phyloP scores from a whole-genome alignment of 2,888 invertebrate species.

The Cabera pusaria region DNA sequence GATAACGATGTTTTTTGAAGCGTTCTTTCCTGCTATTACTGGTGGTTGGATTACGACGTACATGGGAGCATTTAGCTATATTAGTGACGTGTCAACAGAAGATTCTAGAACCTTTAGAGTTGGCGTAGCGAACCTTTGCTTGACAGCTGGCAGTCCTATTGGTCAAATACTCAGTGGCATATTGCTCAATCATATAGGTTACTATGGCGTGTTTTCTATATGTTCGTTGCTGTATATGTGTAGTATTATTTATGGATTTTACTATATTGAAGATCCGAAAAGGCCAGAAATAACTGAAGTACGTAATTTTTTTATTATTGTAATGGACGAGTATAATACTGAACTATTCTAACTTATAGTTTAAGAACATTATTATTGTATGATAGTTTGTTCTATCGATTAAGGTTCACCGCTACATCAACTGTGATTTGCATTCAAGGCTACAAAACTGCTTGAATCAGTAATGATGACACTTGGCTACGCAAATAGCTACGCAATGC shows the following conservation, averaged over 20 bases:
- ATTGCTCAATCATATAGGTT: constrained; percentile 66
- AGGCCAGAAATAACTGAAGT: constrained; percentile 49
- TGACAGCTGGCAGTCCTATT: constrained; percentile 67
- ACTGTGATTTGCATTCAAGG: no score
- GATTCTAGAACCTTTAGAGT: constrained; percentile 84
- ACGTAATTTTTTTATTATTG: constrained; percentile 15
- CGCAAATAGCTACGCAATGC: no score
- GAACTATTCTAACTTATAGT: no score
- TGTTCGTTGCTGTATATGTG: constrained; percentile 64
- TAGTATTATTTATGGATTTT: constrained; percentile 69
- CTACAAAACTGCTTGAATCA: no score
- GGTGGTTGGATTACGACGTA: constrained; percentile 82
- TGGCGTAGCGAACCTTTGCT: constrained; percentile 77
- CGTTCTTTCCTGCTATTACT: constrained; percentile 76
- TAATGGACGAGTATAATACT: no score
- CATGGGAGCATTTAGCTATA: constrained; percentile 84
- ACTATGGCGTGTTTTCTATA: constrained; percentile 77
- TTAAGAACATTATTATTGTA: no score
- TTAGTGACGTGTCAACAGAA: constrained; percentile 81
- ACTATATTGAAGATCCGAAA: constrained; percentile 65
- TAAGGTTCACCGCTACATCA: no score
- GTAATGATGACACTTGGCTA: no score
- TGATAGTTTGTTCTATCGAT: no score
- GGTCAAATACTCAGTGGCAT: constrained; percentile 70
- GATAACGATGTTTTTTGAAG: constrained; percentile 76